Conservation (phyloP, 2,888 invertebrate genomes). For the Harpalus rufipes region DNA sequence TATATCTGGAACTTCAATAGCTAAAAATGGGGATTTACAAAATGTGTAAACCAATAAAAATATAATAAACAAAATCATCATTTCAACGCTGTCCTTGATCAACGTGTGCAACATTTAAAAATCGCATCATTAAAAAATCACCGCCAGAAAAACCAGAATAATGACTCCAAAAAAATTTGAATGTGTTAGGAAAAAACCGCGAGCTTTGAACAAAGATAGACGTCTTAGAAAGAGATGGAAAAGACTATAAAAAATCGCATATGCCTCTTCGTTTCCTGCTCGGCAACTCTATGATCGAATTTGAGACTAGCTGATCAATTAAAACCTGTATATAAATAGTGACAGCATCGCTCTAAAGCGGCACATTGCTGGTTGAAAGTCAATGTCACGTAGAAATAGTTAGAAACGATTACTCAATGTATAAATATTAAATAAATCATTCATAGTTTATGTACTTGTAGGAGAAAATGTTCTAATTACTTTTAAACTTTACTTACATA, state of each 20-base stretch:
- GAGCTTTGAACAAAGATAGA: constrained; percentile 28
- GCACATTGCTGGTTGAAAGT: constrained; percentile 35
- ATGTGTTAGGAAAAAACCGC: constrained; percentile 57
- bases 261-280: constrained; percentile 53
- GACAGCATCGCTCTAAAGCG: constrained; percentile 11
- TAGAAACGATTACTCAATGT: constrained; percentile 22
- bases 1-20: neutral
- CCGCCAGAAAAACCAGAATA: constrained; percentile 54
- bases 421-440: constrained; percentile 22
- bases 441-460: neutral
- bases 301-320: constrained; percentile 64
- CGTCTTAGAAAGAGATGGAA: constrained; percentile 11
- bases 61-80: neutral
- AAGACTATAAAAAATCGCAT: constrained; percentile 48
- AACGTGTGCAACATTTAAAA: constrained; percentile 62
- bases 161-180: constrained; percentile 58
- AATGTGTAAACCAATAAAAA: neutral
- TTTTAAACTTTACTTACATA: neutral
- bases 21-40: neutral
- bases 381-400: constrained; percentile 31
- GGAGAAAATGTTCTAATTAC: neutral
- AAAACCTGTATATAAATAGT: constrained; percentile 60
- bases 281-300: constrained; percentile 59
- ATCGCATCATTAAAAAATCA: constrained; percentile 51
- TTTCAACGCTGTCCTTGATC: constrained; percentile 10